Percentiles rank a stretch among this genome's conserved stretches.
Conservation (phyloP, 2,888 invertebrate genomes). For the Nycteola revayana region DNA sequence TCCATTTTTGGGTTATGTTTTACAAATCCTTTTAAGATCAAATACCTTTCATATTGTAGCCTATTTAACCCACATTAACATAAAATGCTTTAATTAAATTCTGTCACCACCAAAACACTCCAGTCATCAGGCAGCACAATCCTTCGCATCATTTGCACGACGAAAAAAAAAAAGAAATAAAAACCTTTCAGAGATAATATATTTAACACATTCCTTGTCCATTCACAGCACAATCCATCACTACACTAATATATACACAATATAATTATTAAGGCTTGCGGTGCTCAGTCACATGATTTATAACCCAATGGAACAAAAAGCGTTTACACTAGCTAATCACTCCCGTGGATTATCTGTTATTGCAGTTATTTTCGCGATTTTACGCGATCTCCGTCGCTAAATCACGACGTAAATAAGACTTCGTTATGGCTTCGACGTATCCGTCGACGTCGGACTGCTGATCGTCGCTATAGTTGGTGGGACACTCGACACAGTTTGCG, state of each 20-base stretch:
- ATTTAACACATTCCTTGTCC: conserved; percentile 54
- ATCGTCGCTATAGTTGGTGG: conserved; percentile 23
- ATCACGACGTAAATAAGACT: conserved; percentile 57
- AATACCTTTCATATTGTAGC: too few relatives aligned
- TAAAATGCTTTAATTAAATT: too few relatives aligned
- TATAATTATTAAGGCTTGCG: conserved; percentile 74
- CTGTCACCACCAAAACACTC: too few relatives aligned
- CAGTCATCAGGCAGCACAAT: conserved; percentile 14
- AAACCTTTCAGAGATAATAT: conserved; percentile 45
- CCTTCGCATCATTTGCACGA: conserved; percentile 71
- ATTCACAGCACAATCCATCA: conserved; percentile 59
- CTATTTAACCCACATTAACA: too few relatives aligned
- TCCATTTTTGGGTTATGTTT: too few relatives aligned
- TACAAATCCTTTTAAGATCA: too few relatives aligned
- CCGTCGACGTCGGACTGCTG: conserved; percentile 30
- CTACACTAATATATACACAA: conserved; percentile 72
- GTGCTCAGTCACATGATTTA: conserved; percentile 28
- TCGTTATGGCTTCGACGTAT: conserved; percentile 57
- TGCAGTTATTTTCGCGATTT: conserved; percentile 28
- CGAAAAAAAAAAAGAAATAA: conserved; percentile 42
- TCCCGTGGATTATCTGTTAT: conserved; percentile 21
- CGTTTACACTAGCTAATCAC: too few relatives aligned
- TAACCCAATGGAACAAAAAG: too few relatives aligned
- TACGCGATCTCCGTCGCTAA: conserved; percentile 43
- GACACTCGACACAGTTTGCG: conserved; percentile 72